phyloP scores from a whole-genome alignment of 2,888 invertebrate genomes.

The Erynnis tages region DNA sequence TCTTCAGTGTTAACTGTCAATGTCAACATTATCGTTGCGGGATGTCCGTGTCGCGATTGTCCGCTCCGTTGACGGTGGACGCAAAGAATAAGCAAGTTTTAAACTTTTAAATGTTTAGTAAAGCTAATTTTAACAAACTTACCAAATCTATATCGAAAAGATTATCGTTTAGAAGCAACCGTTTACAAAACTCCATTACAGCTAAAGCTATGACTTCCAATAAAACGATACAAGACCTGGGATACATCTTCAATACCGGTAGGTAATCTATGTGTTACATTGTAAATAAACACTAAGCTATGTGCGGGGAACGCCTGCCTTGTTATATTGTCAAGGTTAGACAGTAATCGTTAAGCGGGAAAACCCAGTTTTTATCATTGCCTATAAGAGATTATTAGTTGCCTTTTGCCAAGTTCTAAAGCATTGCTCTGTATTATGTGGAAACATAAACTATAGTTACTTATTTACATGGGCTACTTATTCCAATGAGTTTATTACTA shows the following conservation, averaged over 20 bases:
- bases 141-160: slow-evolving; percentile 3
- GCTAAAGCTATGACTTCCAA: slow-evolving; percentile 48
- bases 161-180: slow-evolving; percentile 5
- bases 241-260: slow-evolving; percentile 81
- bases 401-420: no score
- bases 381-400: neutral
- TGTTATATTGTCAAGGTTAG: neutral
- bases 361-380: neutral
- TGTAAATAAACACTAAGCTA: slow-evolving; percentile 2
- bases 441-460: no score
- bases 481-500: no score
- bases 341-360: neutral
- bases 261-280: slow-evolving; percentile 32
- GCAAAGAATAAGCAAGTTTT: no score
- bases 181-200: neutral
- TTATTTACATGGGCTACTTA: no score
- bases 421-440: no score
- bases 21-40: no score
- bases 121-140: slow-evolving; percentile 8
- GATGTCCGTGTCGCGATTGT: no score
- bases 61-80: no score
- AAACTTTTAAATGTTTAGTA: slow-evolving; percentile 13
- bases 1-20: no score
- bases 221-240: slow-evolving; percentile 72
- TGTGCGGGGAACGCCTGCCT: neutral